A percentile compares a stretch with the other conserved stretches of the same genome.
These are phyloP conservation scores for Thalassophryne amazonica DNA, from an alignment of 2,797 vertebrate genomes.

Conservation along the genomic window DNA sequence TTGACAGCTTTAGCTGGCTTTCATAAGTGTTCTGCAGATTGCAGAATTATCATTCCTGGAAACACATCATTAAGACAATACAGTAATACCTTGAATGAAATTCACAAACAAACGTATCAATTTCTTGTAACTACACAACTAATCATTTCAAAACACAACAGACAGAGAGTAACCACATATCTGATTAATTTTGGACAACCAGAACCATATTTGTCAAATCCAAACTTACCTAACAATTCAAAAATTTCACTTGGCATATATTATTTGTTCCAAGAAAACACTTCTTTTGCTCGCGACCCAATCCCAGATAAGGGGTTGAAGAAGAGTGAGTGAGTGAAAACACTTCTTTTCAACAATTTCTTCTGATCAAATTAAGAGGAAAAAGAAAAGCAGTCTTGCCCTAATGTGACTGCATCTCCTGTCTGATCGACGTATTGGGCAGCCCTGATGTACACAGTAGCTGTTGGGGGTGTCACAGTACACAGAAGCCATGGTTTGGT, in stretches of 20 bases:
- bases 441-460: slow-evolving; percentile 56
- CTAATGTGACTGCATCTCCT: too few species aligned
- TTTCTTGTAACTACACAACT: too few species aligned
- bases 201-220: not conserved
- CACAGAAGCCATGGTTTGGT: too few species aligned
- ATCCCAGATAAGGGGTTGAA: too few species aligned
- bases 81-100: slow-evolving; percentile 7
- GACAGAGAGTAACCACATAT: too few species aligned
- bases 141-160: too few species aligned
- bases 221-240: not conserved
- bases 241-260: not conserved
- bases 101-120: too few species aligned
- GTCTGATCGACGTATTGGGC: too few species aligned
- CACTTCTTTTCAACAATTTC: too few species aligned
- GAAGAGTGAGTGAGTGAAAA: too few species aligned
- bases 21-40: slow-evolving; percentile 60
- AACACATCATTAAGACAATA: slow-evolving; percentile 35
- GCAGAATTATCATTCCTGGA: slow-evolving; percentile 57
- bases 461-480: slow-evolving; percentile 56
- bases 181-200: not conserved
- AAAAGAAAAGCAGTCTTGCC: slow-evolving; percentile 6
- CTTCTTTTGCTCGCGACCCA: too few species aligned
- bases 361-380: too few species aligned
- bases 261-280: not conserved
- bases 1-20: slow-evolving; percentile 81